Evolutionary conservation across 2,113 vertebrate species (phyloP).

Genomic region (Solea senegalensis): DNA sequence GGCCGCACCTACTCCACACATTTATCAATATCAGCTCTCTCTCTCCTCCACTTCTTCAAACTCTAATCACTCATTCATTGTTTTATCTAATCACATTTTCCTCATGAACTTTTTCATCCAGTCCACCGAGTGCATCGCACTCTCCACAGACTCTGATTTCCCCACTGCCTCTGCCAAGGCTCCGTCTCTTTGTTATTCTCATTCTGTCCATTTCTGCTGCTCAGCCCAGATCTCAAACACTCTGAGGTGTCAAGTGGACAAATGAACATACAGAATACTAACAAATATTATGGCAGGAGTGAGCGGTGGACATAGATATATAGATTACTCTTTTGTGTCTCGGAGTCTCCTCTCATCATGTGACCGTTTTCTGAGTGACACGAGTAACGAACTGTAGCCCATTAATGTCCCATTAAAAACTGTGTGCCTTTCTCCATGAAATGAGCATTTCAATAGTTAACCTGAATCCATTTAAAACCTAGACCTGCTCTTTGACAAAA

Average conservation of each 20-base stretch:
- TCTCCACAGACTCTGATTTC: conserved; percentile 29
- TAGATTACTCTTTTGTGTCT: neutral
- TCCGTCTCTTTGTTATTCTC: conserved; percentile 51
- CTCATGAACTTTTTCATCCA: conserved; percentile 54
- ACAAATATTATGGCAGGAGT: neutral
- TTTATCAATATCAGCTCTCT: conserved; percentile 22
- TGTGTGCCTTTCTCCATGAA: too few species aligned
- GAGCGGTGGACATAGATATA: neutral
- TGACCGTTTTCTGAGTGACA: neutral
- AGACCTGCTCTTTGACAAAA: too few species aligned
- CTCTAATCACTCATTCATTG: conserved; percentile 44
- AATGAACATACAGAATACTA: conserved; percentile 5
- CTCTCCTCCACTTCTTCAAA: conserved; percentile 42
- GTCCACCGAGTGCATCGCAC: conserved; percentile 49
- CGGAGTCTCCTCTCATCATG: neutral
- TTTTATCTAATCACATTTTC: conserved; percentile 54
- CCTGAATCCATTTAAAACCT: too few species aligned
- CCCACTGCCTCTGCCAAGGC: conserved; percentile 54
- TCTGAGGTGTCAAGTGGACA: conserved; percentile 10
- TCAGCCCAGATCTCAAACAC: conserved; percentile 28
- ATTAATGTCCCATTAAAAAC: too few species aligned
- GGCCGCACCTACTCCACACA: conserved; percentile 7
- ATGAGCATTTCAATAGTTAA: too few species aligned
- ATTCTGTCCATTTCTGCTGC: conserved; percentile 42
- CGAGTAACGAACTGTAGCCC: too few species aligned